These are phyloP conservation scores for Sipunculus nudus DNA, from an alignment of 2,888 invertebrate genomes.

Conservation along the genomic window DNA sequence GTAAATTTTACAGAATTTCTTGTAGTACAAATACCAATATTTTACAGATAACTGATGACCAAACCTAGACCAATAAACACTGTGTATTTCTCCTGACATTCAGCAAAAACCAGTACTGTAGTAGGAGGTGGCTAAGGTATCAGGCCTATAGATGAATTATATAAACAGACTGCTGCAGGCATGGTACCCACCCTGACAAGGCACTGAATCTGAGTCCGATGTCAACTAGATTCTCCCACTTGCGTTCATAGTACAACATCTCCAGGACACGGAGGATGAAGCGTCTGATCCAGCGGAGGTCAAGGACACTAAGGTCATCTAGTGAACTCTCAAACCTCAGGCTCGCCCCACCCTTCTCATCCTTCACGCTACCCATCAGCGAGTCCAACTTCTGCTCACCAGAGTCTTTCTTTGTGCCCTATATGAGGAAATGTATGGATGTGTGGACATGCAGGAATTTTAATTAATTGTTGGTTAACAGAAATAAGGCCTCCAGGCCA, in stretches of 20 bases:
- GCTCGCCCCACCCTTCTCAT: constrained; percentile 60
- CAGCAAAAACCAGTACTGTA: too few species aligned
- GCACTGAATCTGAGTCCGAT: constrained; percentile 64
- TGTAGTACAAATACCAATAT: too few species aligned
- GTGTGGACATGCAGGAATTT: neutral
- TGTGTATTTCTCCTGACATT: too few species aligned
- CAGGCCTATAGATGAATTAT: too few species aligned
- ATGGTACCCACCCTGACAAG: constrained; percentile 56
- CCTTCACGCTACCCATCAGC: constrained; percentile 52
- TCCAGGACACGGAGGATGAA: constrained; percentile 58
- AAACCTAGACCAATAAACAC: too few species aligned
- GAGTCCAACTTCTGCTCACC: constrained; percentile 47
- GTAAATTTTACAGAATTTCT: too few species aligned
- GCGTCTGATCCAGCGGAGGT: constrained; percentile 55
- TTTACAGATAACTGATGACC: too few species aligned
- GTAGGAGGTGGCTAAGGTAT: too few species aligned
- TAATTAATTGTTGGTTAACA: neutral
- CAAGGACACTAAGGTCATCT: constrained; percentile 57
- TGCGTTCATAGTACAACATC: constrained; percentile 58
- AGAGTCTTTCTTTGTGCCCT: constrained; percentile 43
- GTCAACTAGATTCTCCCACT: constrained; percentile 65
- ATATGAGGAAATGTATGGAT: constrained; percentile 37
- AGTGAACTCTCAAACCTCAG: constrained; percentile 60
- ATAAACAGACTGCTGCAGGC: too few species aligned
- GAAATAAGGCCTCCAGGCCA: too few species aligned